These are phyloP conservation scores for Cromileptes altivelis DNA, from an alignment of 2,113 vertebrate species.

Conservation along the genomic window DNA sequence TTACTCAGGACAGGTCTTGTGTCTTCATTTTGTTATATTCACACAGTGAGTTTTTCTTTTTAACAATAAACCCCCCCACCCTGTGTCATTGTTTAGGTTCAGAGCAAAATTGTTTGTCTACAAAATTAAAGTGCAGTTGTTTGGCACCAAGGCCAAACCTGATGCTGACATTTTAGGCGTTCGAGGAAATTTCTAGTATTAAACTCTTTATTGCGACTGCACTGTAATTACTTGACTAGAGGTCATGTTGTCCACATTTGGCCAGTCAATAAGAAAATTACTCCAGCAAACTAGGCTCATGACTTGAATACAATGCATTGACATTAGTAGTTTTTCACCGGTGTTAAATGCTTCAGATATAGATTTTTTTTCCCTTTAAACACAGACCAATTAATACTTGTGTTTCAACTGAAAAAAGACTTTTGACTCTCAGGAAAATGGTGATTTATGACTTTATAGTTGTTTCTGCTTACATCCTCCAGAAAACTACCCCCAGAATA, in stretches of 20 bases:
- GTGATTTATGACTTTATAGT: background rate
- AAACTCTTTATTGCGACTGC: background rate
- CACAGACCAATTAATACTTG: background rate
- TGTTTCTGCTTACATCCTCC: background rate
- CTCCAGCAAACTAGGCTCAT: background rate
- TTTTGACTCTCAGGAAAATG: background rate
- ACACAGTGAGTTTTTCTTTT: background rate
- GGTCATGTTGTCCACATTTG: conserved; percentile 11
- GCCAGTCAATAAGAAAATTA: conserved; percentile 6
- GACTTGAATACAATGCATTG: background rate
- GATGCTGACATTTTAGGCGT: conserved; percentile 4
- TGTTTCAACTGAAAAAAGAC: background rate
- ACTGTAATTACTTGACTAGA: conserved; percentile 12
- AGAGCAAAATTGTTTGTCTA: background rate
- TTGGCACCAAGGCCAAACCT: background rate
- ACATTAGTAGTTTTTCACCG: background rate
- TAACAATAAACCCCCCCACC: background rate
- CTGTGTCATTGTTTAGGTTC: background rate
- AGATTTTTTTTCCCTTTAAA: background rate
- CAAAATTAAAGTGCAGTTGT: background rate
- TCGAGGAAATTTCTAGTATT: background rate
- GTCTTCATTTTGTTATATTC: background rate
- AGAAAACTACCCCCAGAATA: background rate
- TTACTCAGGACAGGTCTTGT: background rate
- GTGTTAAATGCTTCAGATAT: background rate